Base-by-base conservation (phyloP, 2,888 invertebrate genomes). In the Apamea sordens region DNA sequence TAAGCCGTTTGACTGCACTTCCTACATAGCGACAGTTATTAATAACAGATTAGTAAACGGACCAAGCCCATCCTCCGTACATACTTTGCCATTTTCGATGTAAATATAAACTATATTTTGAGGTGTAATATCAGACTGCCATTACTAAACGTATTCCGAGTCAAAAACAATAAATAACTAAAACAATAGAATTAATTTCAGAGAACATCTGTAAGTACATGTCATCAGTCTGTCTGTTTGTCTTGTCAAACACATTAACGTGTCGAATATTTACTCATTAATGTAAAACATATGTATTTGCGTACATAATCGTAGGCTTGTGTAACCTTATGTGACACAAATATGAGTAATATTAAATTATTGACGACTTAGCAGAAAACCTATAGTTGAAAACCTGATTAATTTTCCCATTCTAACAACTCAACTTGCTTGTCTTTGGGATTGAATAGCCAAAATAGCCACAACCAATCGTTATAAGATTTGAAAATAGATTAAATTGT, bases 131-230 rank as follows among this genome's bases (percentile, higher is more conserved):
- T 18, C 5, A 36, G 32, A 21, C 75, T 59, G 21, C 50, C 18
- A 32, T 64, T 24, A 61, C 50, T 56, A 24, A 71, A 56, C n/a
- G 8, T 50, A n/a, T 63, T 28, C 18, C 1, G 8, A 72, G 28
- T 71, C 21, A 47, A 64, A 70, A 73, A 32, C 70, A 79, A 86
- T 76, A 63, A 76, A 76, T 67, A 83, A 79, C 76, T 65, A 73
- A 21, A 75, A 90, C 87, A 90, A 89, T 82, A 80, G 82, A 78
- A 84, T 83, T 85, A 86, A 90, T 90, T 80, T 80, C 74, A 74
- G 63, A 36, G n/a, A 86, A 80, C 88, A 90, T 85, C 86, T 90
- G 85, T 81, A 64, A 75, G 69, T 73, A 84, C 75, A 70, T 44
- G n/a, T 80, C 89, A 89, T 74, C 80, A 82, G 80, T 76, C 41